Percentiles rank a stretch among this genome's conserved stretches.
phyloP scores from a whole-genome alignment of 2,797 vertebrate species.

The Poecile montanus region DNA sequence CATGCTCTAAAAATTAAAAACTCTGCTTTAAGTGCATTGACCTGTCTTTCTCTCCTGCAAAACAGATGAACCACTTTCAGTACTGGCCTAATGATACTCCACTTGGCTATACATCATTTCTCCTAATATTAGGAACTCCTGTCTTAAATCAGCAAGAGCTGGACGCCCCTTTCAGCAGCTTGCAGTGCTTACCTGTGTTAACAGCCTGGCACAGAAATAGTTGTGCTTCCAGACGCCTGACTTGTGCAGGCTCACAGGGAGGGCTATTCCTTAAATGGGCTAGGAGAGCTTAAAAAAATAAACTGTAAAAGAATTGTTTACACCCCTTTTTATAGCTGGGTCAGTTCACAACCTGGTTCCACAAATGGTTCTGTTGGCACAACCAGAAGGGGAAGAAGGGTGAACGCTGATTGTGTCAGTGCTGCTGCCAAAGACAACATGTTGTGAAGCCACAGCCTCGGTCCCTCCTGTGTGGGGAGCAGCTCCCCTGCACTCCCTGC shows the following conservation, averaged over 20 bases:
- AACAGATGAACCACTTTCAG: neutral
- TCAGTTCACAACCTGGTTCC: constrained; percentile 12
- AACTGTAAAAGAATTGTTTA: neutral
- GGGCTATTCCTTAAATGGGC: neutral
- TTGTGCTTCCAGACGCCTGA: neutral
- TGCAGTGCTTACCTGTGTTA: neutral
- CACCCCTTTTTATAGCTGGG: neutral
- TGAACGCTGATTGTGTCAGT: neutral
- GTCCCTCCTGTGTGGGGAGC: neutral
- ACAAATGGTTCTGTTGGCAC: constrained; percentile 1
- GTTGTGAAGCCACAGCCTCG: neutral
- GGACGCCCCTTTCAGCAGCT: neutral
- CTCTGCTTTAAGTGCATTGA: neutral
- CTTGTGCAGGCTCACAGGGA: neutral
- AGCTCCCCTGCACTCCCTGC: neutral
- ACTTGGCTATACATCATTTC: neutral
- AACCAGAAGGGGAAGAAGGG: neutral
- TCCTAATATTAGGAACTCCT: neutral
- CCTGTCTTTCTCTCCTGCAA: neutral
- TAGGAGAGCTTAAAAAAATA: neutral
- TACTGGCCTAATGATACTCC: neutral
- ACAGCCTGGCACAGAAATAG: neutral
- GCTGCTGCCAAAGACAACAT: constrained; percentile 41
- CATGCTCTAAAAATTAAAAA: neutral
- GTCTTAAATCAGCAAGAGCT: neutral